Conservation (phyloP, 2,888 invertebrate species). For the Lasioglossum vierecki region DNA sequence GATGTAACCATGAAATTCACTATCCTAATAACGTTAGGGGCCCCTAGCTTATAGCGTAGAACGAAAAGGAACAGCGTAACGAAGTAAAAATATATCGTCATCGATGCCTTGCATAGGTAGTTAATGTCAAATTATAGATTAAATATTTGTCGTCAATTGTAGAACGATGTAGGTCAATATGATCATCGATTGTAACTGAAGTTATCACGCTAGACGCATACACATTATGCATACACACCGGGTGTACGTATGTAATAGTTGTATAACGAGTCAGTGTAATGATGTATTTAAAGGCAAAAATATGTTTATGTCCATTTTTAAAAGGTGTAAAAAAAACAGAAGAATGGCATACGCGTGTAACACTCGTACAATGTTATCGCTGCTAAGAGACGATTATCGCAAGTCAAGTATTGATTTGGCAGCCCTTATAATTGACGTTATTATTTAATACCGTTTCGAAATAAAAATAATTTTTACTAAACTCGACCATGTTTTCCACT, state of each 20-base stretch:
- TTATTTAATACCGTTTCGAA: slow-evolving; percentile 73
- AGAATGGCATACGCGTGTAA: slow-evolving; percentile 33
- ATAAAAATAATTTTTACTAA: slow-evolving; percentile 71
- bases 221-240: slow-evolving; percentile 40
- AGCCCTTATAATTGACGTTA: slow-evolving; percentile 67
- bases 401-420: slow-evolving; percentile 55
- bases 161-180: slow-evolving; percentile 64
- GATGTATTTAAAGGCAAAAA: slow-evolving; percentile 47
- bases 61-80: slow-evolving; percentile 44
- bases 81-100: slow-evolving; percentile 71
- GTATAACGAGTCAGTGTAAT: slow-evolving; percentile 60
- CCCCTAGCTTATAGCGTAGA: slow-evolving; percentile 67
- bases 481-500: slow-evolving; percentile 19
- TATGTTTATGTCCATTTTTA: slow-evolving; percentile 45
- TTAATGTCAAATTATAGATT: slow-evolving; percentile 73
- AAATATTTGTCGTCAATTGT: slow-evolving; percentile 75
- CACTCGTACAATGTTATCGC: slow-evolving; percentile 57
- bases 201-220: slow-evolving; percentile 64
- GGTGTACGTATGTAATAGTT: slow-evolving; percentile 56
- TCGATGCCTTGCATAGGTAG: slow-evolving; percentile 79
- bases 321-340: slow-evolving; percentile 2
- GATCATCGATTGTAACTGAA: slow-evolving; percentile 62
- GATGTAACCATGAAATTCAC: slow-evolving; percentile 33
- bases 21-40: slow-evolving; percentile 64
- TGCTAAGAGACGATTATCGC: slow-evolving; percentile 56